A percentile compares a stretch with the other conserved stretches of the same genome.
Evolutionary conservation across 2,113 vertebrate species (phyloP).

Genomic region (Corythaixoides concolor): DNA sequence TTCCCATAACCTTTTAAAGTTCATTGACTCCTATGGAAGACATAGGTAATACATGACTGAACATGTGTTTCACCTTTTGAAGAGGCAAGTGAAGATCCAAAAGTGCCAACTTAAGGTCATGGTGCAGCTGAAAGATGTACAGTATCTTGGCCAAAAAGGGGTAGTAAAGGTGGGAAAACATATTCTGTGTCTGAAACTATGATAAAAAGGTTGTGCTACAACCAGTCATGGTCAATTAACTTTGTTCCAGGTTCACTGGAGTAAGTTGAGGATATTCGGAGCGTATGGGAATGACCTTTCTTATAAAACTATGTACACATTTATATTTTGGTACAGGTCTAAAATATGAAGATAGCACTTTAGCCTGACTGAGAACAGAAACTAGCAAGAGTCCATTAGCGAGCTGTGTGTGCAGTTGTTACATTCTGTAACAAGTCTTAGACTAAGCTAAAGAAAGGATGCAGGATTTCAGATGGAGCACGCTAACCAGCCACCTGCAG

Average conservation of each 20-base stretch:
- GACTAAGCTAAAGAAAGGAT: background rate
- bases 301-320: background rate
- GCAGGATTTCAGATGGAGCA: background rate
- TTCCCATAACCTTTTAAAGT: background rate
- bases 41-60: background rate
- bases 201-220: background rate
- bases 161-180: background rate
- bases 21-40: background rate
- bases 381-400: background rate
- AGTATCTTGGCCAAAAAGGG: background rate
- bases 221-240: background rate
- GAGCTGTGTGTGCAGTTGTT: background rate
- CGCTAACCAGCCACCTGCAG: background rate
- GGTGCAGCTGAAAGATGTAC: background rate
- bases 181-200: background rate
- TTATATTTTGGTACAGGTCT: background rate
- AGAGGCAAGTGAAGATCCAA: background rate
- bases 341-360: background rate
- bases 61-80: background rate
- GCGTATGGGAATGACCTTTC: background rate
- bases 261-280: background rate
- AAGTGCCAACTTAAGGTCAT: background rate
- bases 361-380: background rate
- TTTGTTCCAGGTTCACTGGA: background rate
- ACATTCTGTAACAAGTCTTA: background rate